A percentile compares a stretch with the other conserved stretches of the same genome.
Evolutionary conservation across 2,888 invertebrate genomes (phyloP).

Genomic region (Marasmarcha lunaedactyla): DNA sequence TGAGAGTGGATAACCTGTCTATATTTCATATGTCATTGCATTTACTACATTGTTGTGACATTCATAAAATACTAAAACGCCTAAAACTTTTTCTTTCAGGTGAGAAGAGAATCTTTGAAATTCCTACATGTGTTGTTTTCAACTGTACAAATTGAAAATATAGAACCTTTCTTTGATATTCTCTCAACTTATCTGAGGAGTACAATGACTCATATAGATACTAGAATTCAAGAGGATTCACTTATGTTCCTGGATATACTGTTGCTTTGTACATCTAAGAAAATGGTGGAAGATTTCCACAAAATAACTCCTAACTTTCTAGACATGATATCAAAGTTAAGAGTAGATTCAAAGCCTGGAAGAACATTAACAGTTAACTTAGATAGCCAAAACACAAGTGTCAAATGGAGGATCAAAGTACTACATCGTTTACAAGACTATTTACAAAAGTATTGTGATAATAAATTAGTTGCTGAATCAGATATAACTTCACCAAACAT

Average conservation of each 20-base stretch:
- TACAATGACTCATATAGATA: slow-evolving; percentile 91
- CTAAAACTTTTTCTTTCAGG: slow-evolving; percentile 41
- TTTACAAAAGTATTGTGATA: slow-evolving; percentile 37
- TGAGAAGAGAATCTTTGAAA: slow-evolving; percentile 69
- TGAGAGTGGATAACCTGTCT: no score
- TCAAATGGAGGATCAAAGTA: slow-evolving; percentile 84
- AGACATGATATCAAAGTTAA: slow-evolving; percentile 84
- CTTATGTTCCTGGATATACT: slow-evolving; percentile 82
- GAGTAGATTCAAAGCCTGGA: slow-evolving; percentile 73
- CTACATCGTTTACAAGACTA: slow-evolving; percentile 75
- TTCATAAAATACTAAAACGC: no score
- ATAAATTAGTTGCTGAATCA: slow-evolving; percentile 25
- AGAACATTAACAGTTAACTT: slow-evolving; percentile 78
- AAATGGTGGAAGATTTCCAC: slow-evolving; percentile 75
- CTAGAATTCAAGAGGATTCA: slow-evolving; percentile 85
- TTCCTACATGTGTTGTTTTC: slow-evolving; percentile 62
- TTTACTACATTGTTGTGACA: no score
- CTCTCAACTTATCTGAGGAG: slow-evolving; percentile 85
- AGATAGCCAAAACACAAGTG: slow-evolving; percentile 78
- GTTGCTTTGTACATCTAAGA: slow-evolving; percentile 73
- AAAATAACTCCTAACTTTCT: slow-evolving; percentile 84
- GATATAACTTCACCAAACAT: slow-evolving; percentile 18
- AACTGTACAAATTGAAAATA: slow-evolving; percentile 48
- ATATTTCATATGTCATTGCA: no score
- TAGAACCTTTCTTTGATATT: slow-evolving; percentile 81